Evolutionary conservation across 2,797 vertebrate genomes (phyloP).

Genomic region (Oreochromis grahami): DNA sequence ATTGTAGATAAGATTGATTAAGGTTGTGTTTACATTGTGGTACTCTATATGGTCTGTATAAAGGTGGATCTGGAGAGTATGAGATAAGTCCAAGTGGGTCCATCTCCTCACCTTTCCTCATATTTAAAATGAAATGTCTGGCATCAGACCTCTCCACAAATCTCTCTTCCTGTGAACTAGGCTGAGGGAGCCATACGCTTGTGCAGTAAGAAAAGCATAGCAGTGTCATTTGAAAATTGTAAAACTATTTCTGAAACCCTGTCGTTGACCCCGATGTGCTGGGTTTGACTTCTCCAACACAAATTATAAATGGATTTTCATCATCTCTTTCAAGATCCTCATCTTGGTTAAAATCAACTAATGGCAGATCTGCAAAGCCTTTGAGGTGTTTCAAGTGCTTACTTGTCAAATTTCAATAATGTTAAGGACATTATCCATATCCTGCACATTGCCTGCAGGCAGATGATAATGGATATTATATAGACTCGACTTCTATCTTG

Average conservation of each 20-base stretch:
- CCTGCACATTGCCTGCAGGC: background rate
- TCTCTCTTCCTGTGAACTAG: background rate
- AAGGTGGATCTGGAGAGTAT: background rate
- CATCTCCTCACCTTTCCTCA: background rate
- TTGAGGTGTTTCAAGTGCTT: background rate
- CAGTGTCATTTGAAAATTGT: background rate
- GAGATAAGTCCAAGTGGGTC: background rate
- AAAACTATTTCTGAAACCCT: background rate
- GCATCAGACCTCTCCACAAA: background rate
- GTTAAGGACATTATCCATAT: background rate
- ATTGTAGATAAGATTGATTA: background rate
- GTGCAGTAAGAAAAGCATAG: background rate
- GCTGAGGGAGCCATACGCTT: background rate
- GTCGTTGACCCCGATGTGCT: background rate
- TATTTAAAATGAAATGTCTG: background rate
- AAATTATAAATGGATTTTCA: background rate
- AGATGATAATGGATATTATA: background rate
- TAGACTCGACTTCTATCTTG: background rate
- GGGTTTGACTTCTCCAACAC: background rate
- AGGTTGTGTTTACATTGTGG: background rate
- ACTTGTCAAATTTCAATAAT: background rate
- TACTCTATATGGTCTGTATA: background rate
- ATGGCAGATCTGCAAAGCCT: background rate
- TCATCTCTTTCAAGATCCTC: background rate
- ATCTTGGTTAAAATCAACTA: background rate